Percentiles rank a stretch among this genome's conserved stretches.
Evolutionary conservation across 2,797 vertebrate species (phyloP).

Genomic region (Moxostoma hubbsi): DNA sequence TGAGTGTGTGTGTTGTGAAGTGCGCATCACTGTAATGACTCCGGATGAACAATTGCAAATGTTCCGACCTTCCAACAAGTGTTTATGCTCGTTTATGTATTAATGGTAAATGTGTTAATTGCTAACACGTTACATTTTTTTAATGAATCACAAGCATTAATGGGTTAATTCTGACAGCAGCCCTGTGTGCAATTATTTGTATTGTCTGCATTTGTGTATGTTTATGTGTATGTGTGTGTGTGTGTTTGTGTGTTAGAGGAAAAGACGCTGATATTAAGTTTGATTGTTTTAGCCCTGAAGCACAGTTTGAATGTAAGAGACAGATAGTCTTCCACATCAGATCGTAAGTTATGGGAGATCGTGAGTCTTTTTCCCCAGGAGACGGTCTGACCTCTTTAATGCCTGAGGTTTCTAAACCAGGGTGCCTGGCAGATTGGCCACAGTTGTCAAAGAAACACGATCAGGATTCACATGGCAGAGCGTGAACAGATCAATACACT

Average conservation of each 20-base stretch:
- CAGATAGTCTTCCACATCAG: constrained; percentile 1
- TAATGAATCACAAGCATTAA: no score
- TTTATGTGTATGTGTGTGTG: constrained; percentile 51
- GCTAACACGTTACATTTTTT: no score
- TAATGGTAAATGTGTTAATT: no score
- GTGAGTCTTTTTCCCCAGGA: constrained; percentile 49
- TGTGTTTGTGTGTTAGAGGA: no score
- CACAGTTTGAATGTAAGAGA: constrained; percentile 8
- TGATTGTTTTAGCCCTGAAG: constrained; percentile 33
- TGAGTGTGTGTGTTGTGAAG: no score
- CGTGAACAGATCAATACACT: constrained; percentile 79
- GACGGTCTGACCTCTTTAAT: constrained; percentile 58
- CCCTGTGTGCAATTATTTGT: no score
- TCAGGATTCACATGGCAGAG: constrained; percentile 77
- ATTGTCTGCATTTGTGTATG: constrained; percentile 69
- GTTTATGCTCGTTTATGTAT: no score
- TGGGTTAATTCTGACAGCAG: no score
- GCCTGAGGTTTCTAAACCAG: constrained; percentile 59
- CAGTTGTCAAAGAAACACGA: constrained; percentile 81
- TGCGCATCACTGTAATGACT: no score
- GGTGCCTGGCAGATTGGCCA: constrained; percentile 63
- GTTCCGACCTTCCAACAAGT: no score
- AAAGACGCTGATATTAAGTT: background rate
- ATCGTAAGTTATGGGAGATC: constrained; percentile 38
- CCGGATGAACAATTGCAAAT: no score